These are phyloP conservation scores for Halictus rubicundus DNA, from an alignment of 1,140 invertebrate species.

Conservation along the genomic window DNA sequence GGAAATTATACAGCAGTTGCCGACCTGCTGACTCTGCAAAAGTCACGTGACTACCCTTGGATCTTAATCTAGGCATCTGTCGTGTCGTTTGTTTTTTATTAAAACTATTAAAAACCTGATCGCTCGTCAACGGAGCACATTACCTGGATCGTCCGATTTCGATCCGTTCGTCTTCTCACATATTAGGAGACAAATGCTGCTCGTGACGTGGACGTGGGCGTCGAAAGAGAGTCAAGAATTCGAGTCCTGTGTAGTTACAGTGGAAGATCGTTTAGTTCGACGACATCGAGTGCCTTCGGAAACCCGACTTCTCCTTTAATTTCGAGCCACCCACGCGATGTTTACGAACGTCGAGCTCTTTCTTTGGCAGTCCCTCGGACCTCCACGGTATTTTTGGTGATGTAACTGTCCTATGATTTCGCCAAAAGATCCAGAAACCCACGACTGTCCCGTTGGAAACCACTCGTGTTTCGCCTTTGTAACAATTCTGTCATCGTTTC, in stretches of 20 bases:
- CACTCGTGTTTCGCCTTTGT: too few species aligned
- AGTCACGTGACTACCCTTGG: too few species aligned
- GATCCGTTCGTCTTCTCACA: not conserved
- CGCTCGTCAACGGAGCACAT: not conserved
- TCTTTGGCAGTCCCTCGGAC: not conserved
- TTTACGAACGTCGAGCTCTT: not conserved
- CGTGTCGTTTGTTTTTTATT: too few species aligned
- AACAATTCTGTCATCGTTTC: too few species aligned
- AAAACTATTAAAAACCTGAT: too few species aligned
- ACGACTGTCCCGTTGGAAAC: too few species aligned
- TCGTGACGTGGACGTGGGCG: not conserved
- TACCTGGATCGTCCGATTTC: not conserved
- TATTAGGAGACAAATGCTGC: not conserved
- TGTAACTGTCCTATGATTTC: not conserved
- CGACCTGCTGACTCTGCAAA: too few species aligned
- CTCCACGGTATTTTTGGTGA: not conserved
- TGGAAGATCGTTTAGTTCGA: not conserved
- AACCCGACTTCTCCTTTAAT: not conserved
- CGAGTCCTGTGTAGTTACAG: not conserved
- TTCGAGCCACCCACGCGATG: slow-evolving; percentile 1
- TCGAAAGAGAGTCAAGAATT: not conserved
- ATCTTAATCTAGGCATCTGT: too few species aligned
- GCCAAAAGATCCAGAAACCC: not conserved
- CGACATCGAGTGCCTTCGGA: not conserved
- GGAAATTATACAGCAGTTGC: too few species aligned